These are phyloP conservation scores for Hyposoter dolosus DNA, from an alignment of 2,888 invertebrate species.

Conservation along the genomic window DNA sequence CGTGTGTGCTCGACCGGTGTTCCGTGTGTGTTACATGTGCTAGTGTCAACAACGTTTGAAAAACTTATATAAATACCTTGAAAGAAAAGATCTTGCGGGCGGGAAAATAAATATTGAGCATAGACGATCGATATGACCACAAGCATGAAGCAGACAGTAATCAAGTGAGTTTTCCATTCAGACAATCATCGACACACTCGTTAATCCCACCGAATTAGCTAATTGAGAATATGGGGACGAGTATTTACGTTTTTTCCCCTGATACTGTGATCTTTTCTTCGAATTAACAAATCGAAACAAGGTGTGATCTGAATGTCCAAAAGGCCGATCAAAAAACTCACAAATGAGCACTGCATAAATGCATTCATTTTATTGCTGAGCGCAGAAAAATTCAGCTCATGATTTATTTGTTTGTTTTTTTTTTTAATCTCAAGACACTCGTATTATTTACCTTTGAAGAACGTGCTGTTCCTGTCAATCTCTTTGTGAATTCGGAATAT, in stretches of 20 bases:
- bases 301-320: background rate
- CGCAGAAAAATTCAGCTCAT: background rate
- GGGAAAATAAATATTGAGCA: constrained; percentile 26
- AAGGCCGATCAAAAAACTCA: background rate
- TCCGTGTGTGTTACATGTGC: constrained; percentile 72
- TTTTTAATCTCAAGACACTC: background rate
- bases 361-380: background rate
- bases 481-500: background rate
- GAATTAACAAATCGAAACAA: background rate
- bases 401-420: constrained; percentile 5
- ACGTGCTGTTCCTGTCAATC: background rate
- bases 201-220: background rate
- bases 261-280: background rate
- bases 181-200: background rate
- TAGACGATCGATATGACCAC: constrained; percentile 83
- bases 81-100: constrained; percentile 15
- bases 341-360: background rate
- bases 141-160: constrained; percentile 86
- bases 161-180: constrained; percentile 84
- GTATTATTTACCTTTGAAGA: background rate
- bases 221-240: background rate
- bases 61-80: constrained; percentile 8
- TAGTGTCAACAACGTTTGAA: constrained; percentile 65
- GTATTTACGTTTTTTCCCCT: background rate
- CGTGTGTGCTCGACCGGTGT: constrained; percentile 44